Evolutionary conservation across 37 sponge, comb jelly and placozoan genomes (phyloP).

Genomic region (Beroe forskalii): DNA sequence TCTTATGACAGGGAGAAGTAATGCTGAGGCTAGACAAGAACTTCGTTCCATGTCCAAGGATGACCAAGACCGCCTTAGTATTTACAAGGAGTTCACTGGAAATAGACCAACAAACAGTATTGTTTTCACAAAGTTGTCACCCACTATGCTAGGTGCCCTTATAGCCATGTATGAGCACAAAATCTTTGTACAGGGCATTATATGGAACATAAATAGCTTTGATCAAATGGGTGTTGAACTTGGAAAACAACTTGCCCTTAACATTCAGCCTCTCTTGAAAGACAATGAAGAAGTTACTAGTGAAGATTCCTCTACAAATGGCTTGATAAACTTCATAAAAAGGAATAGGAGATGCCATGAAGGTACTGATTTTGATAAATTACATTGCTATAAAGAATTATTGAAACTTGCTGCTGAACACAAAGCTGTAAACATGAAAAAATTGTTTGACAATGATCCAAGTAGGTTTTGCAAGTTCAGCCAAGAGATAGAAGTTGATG

Average conservation of each 20-base stretch:
- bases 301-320: constrained; percentile 96
- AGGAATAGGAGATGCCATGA: constrained; percentile 68
- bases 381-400: neutral
- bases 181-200: constrained; percentile 97
- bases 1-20: constrained; percentile 91
- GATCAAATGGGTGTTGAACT: constrained; percentile 99
- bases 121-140: constrained; percentile 84
- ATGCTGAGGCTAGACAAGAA: constrained; percentile 84
- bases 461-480: constrained; percentile 83
- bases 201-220: constrained; percentile 98
- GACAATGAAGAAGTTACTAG: constrained; percentile 68
- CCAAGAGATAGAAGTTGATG: constrained; percentile 61
- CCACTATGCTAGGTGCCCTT: constrained; percentile 84
- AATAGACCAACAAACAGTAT: constrained; percentile 98
- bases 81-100: constrained; percentile 86
- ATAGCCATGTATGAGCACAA: constrained; percentile 98
- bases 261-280: constrained; percentile 91
- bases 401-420: constrained; percentile 24
- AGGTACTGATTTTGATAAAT: constrained; percentile 56
- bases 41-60: constrained; percentile 63
- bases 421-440: constrained; percentile 71
- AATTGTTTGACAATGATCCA: constrained; percentile 81
- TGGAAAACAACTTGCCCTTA: constrained; percentile 96
- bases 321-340: constrained; percentile 96
- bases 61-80: constrained; percentile 49